phyloP scores from a whole-genome alignment of 2,113 vertebrate species.

The Telmatochromis sp. region DNA sequence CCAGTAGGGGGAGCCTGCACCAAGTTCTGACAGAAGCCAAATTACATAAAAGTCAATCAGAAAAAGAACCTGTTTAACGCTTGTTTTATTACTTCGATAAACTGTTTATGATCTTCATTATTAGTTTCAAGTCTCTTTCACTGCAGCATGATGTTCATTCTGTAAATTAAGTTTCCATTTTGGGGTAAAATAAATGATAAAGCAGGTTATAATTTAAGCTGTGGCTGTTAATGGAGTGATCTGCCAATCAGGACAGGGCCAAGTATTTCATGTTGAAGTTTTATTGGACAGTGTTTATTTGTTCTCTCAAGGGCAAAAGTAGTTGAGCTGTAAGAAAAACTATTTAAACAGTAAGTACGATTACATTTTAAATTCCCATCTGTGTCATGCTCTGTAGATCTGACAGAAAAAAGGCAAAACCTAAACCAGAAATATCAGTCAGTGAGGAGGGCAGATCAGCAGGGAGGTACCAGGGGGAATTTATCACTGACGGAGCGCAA shows the following conservation, averaged over 20 bases:
- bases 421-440: background rate
- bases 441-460: background rate
- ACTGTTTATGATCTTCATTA: background rate
- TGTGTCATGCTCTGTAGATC: background rate
- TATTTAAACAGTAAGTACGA: background rate
- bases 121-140: background rate
- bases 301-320: background rate
- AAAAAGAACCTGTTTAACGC: background rate
- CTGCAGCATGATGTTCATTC: background rate
- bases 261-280: background rate
- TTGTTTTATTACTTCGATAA: background rate
- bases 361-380: background rate
- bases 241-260: background rate
- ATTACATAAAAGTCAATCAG: background rate
- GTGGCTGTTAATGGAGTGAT: background rate
- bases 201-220: background rate
- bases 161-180: background rate
- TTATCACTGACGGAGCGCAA: background rate
- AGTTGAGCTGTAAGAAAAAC: background rate
- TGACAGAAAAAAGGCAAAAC: background rate
- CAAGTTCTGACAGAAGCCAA: background rate
- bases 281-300: background rate
- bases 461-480: background rate
- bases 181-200: background rate
- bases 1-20: background rate